These are phyloP conservation scores for Belgica antarctica DNA, from an alignment of 2,888 invertebrate genomes.

Conservation along the genomic window DNA sequence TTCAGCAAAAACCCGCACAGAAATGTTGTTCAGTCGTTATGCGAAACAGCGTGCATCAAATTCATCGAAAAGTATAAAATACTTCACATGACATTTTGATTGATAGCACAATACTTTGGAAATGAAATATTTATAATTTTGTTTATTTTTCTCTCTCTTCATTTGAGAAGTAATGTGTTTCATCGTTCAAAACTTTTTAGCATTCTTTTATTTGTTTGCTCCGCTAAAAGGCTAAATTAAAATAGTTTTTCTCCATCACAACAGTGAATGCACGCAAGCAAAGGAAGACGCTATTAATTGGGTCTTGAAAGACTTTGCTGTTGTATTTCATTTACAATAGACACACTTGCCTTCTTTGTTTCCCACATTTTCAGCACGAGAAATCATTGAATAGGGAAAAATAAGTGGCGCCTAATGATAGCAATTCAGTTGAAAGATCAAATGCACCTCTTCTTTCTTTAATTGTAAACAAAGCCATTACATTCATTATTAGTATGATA, in stretches of 20 bases:
- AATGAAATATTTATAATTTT: conserved; percentile 40
- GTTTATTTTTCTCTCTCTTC: conserved; percentile 21
- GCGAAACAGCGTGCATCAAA: neutral
- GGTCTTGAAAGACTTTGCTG: neutral
- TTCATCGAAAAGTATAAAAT: neutral
- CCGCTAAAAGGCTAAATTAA: neutral
- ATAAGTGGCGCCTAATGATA: conserved; percentile 29
- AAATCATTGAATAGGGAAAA: neutral
- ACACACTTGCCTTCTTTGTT: too few species aligned
- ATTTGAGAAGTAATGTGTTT: conserved; percentile 35
- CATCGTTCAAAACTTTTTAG: neutral
- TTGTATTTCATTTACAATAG: neutral
- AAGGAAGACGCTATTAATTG: neutral
- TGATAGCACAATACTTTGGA: conserved; percentile 38
- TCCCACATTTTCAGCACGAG: neutral
- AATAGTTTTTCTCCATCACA: neutral
- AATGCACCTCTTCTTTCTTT: conserved; percentile 27
- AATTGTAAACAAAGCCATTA: conserved; percentile 36
- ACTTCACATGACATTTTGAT: conserved; percentile 36
- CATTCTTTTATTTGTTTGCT: neutral
- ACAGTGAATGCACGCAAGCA: neutral
- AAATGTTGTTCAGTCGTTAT: neutral
- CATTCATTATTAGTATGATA: conserved; percentile 37
- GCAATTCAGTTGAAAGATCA: conserved; percentile 17
- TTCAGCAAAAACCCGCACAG: neutral